phyloP scores from a whole-genome alignment of 2,888 invertebrate genomes.

The Cephus rjabovi region DNA sequence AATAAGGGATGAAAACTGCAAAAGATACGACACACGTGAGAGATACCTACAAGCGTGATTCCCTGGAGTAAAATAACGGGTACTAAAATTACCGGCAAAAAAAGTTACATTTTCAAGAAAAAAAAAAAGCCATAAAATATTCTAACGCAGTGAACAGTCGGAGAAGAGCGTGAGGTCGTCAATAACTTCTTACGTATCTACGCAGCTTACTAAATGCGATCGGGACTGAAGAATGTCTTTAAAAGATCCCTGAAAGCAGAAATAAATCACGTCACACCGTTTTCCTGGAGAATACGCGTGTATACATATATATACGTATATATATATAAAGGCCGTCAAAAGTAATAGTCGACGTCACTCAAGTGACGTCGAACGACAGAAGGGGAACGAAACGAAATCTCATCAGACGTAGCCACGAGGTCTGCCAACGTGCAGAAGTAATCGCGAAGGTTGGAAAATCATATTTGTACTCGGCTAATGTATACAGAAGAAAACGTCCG shows the following conservation, averaged over 20 bases:
- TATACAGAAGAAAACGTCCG: not conserved
- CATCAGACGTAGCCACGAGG: not conserved
- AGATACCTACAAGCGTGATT: too few relatives aligned
- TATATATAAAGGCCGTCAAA: conserved; percentile 41
- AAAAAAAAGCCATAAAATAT: too few relatives aligned
- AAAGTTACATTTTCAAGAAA: too few relatives aligned
- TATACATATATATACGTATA: not conserved
- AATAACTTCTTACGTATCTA: too few relatives aligned
- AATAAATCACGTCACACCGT: conserved; percentile 46
- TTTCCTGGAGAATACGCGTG: conserved; percentile 13
- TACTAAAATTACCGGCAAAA: too few relatives aligned
- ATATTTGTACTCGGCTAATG: not conserved
- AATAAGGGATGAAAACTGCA: too few relatives aligned
- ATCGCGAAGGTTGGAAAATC: not conserved
- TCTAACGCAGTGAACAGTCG: too few relatives aligned
- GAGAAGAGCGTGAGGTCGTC: too few relatives aligned
- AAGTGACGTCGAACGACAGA: conserved; percentile 15
- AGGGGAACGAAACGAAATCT: conserved; percentile 5
- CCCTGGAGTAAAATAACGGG: too few relatives aligned
- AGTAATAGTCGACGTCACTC: conserved; percentile 47
- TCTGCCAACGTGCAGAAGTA: not conserved
- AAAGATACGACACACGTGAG: too few relatives aligned
- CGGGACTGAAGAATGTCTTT: conserved; percentile 29
- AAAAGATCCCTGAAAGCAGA: conserved; percentile 40
- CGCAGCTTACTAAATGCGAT: not conserved